Percentiles rank a stretch among this genome's conserved stretches.
These are phyloP conservation scores for Plotosus lineatus DNA, from an alignment of 2,113 vertebrate species.

Conservation along the genomic window DNA sequence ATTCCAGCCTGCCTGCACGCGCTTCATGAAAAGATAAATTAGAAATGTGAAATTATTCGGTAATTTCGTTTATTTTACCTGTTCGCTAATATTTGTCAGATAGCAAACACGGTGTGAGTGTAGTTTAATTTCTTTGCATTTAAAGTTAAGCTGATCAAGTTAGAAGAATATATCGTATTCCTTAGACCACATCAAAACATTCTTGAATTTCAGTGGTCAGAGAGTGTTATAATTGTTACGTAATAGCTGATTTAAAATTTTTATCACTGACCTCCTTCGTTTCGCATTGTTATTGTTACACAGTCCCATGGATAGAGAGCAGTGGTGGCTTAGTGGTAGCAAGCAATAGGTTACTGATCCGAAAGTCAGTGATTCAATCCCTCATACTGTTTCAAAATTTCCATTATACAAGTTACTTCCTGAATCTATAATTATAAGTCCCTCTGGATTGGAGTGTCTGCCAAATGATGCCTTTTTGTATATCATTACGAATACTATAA, in stretches of 20 bases:
- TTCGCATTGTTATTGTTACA: no score
- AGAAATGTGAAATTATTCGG: background rate
- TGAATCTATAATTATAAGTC: no score
- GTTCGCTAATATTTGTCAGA: background rate
- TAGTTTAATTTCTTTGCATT: background rate
- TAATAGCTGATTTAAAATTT: background rate
- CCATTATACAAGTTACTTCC: background rate
- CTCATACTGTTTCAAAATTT: background rate
- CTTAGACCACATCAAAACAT: background rate
- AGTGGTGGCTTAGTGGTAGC: no score
- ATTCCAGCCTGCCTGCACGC: no score
- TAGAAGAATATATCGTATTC: background rate
- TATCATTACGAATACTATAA: no score
- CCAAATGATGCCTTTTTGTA: no score
- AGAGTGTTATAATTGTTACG: background rate
- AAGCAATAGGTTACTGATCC: no score
- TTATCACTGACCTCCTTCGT: background rate
- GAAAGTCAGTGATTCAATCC: no score
- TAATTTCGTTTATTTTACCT: background rate
- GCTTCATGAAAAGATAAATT: no score
- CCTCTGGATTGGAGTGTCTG: no score
- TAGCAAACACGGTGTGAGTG: background rate
- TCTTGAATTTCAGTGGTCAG: background rate
- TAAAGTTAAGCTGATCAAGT: background rate
- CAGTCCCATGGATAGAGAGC: no score